Evolutionary conservation across 2,888 invertebrate genomes (phyloP), one percentile per base, ranked within the genome.

Genomic region (Mesoligia furuncula): DNA sequence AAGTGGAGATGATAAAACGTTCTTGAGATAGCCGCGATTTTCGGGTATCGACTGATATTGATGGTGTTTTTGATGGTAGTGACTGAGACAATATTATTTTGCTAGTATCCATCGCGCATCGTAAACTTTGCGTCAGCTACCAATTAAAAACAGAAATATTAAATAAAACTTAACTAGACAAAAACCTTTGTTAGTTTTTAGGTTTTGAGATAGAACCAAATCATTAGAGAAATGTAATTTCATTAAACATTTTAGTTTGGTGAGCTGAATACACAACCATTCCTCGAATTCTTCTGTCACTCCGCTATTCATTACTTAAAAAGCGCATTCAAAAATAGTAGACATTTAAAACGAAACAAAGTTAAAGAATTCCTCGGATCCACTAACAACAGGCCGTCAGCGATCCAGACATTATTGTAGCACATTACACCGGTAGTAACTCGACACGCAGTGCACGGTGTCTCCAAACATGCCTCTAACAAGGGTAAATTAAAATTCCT

Each of bases 401-500:
- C 83, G 70, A 81, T 80, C 89, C 88, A 76, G 85, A 87, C 87
- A 86, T 88, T 90, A 88, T 79, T 85, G 89, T 86, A 87, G 87
- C 81, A 88, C 88, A 90, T 90, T 89, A 90, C 83, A 78, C 75
- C 72, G 80, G 80, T 77, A 82, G 86, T 83, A 89, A 90, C 77
- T 80, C 85, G 84, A 87, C 80, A 81, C 87, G 85, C 85, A 82
- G 75, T 78, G 77, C 83, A 87, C 84, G 86, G 86, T 86, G 87
- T 88, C 90, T 81, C 84, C 87, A 87, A 90, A 91, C 91, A 90
- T 88, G 89, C 78, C 89, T 90, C 92, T 94, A 95, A 95, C 95
- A 92, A 95, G 94, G 93, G 92, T 93, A 93, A 93, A 95, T 95
- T 95, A 95, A 95, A 95, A 95, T 95, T 95, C 95, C 93, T 92